Evolutionary conservation across 2,888 invertebrate species (phyloP), one percentile per base, ranked within the genome.

Genomic region (Harmothoe impar): DNA sequence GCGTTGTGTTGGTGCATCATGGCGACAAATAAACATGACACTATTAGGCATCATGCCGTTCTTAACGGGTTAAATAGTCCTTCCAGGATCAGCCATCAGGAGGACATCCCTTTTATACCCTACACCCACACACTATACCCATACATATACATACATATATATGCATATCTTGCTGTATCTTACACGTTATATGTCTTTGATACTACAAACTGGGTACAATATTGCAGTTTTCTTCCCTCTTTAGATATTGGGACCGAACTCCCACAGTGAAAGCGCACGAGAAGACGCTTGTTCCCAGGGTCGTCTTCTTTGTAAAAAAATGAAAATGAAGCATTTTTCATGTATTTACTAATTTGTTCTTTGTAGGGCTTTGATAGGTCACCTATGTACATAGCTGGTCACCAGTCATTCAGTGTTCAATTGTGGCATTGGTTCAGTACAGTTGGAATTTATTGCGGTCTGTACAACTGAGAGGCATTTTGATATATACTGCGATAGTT

Each of bases 371-470:
- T 72, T 72, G 3, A 25, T n/a, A 72, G 25, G 29, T 23, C 72
- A 72, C 72, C 72, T 72, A 29, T 72, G 72, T 72, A 72, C 31
- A 72, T 72, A 72, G 72, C 15, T 72, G 3, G 0, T 62, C 72
- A 72, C 72, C 72, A n/a, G 72, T 72, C 72, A 72, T 29, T n/a
- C n/a, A 15, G 15, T 72, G 72, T 72, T 72, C 72, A 29, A 72
- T n/a, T n/a, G 20, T n/a, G 20, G 23, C 20, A 62, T 62, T 62
- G 23, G 62, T 12, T 3, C 15, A 10, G 10, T 43, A 43, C 3
- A 43, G 3, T 43, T 43, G 5, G 43, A 10, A 10, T 43, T 43
- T 43, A 10, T 43, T 43, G 43, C 43, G 43, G 43, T 43, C 43
- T 43, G 43, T 43, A 43, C 3, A 43, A 43, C 43, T 43, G 3